phyloP scores from a whole-genome alignment of 2,888 invertebrate species.

The Conistra vaccinii region DNA sequence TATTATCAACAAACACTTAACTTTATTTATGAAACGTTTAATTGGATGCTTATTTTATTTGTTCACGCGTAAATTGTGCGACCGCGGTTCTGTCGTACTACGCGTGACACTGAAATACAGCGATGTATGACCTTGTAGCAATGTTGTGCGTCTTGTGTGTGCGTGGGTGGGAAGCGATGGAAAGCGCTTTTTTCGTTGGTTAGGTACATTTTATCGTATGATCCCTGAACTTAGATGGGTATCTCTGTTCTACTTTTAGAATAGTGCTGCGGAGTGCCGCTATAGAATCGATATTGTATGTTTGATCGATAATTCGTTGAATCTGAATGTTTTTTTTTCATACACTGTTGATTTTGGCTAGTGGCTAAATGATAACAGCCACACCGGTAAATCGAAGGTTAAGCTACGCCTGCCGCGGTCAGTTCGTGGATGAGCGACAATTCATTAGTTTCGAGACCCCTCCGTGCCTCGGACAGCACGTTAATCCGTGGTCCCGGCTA shows the following conservation, averaged over 20 bases:
- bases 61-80: slow-evolving; percentile 38
- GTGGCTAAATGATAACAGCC: too few species aligned
- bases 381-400: too few species aligned
- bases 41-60: slow-evolving; percentile 43
- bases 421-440: too few species aligned
- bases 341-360: too few species aligned
- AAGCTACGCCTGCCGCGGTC: too few species aligned
- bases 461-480: too few species aligned
- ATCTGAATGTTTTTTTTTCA: background rate
- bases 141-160: slow-evolving; percentile 60
- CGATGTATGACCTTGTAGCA: slow-evolving; percentile 70
- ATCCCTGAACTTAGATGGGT: slow-evolving; percentile 71
- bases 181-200: slow-evolving; percentile 71
- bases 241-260: slow-evolving; percentile 62
- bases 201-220: slow-evolving; percentile 70
- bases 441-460: too few species aligned
- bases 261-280: slow-evolving; percentile 28
- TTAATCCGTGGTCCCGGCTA: too few species aligned
- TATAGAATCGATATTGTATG: slow-evolving; percentile 17
- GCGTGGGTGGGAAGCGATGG: slow-evolving; percentile 54
- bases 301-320: slow-evolving; percentile 17
- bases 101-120: slow-evolving; percentile 68
- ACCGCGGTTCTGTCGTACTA: slow-evolving; percentile 28
- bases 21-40: slow-evolving; percentile 41
- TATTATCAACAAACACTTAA: slow-evolving; percentile 42